A percentile compares a stretch with the other conserved stretches of the same genome.
phyloP scores from a whole-genome alignment of 2,888 invertebrate genomes.

The Halictus quadricinctus region DNA sequence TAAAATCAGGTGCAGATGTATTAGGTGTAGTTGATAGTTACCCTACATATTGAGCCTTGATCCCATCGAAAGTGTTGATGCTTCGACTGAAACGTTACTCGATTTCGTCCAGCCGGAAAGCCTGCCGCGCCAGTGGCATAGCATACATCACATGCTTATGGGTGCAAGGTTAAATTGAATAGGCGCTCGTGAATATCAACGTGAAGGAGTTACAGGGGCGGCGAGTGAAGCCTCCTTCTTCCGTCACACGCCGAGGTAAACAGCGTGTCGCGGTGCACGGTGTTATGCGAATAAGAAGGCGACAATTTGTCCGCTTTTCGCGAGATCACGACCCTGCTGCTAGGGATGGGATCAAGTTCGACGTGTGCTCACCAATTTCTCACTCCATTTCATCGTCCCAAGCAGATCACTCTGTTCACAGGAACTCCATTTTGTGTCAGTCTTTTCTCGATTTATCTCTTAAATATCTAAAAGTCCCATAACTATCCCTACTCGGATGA shows the following conservation, averaged over 20 bases:
- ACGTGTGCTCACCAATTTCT: neutral
- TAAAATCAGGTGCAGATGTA: too few species aligned
- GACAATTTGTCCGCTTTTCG: constrained; percentile 24
- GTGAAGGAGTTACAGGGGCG: constrained; percentile 38
- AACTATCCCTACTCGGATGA: too few species aligned
- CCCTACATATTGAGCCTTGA: neutral
- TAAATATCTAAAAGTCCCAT: too few species aligned
- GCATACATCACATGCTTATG: neutral
- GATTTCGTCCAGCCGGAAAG: neutral
- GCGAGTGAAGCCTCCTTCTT: constrained; percentile 51
- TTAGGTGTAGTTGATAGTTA: neutral
- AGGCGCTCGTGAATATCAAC: constrained; percentile 36
- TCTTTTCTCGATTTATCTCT: too few species aligned
- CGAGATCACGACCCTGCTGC: constrained; percentile 13
- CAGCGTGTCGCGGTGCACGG: constrained; percentile 12
- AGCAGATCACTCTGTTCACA: too few species aligned
- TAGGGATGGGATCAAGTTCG: neutral
- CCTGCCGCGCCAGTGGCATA: neutral
- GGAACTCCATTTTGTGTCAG: too few species aligned
- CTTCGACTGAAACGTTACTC: neutral
- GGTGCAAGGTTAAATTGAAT: constrained; percentile 11
- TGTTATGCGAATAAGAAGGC: constrained; percentile 33
- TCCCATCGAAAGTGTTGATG: neutral
- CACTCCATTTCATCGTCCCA: neutral
- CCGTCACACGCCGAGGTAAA: constrained; percentile 43